phyloP scores from a whole-genome alignment of 2,797 vertebrate genomes.

The Tarsius wallacei region DNA sequence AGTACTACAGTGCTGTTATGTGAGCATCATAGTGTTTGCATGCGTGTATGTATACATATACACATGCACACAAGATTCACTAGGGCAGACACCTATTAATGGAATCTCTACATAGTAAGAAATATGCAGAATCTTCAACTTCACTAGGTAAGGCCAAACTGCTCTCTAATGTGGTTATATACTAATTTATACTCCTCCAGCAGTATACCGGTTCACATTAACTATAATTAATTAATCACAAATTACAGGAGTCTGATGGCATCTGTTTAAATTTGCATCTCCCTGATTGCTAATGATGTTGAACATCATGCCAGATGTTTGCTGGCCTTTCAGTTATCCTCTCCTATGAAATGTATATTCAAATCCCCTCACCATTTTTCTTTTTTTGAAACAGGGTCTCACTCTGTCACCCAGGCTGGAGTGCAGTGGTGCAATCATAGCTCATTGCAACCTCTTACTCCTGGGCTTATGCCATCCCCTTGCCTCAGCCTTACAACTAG shows the following conservation, averaged over 20 bases:
- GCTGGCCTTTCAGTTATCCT: not conserved
- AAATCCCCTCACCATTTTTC: not conserved
- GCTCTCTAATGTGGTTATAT: not conserved
- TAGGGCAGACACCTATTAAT: not conserved
- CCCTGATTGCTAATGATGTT: not conserved
- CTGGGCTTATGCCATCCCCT: no score
- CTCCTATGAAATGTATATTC: constrained; percentile 5
- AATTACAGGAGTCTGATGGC: not conserved
- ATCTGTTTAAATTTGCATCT: not conserved
- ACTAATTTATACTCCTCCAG: not conserved
- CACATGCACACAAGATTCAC: not conserved
- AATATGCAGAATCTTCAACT: not conserved
- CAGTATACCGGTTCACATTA: not conserved
- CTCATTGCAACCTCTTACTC: no score
- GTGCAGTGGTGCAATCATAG: no score
- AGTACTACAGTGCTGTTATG: not conserved
- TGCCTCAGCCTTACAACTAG: no score
- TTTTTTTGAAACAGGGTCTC: not conserved
- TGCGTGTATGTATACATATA: not conserved
- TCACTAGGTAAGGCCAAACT: not conserved
- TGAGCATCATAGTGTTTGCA: not conserved
- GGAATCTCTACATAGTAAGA: not conserved
- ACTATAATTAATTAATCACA: not conserved
- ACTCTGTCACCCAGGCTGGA: no score
- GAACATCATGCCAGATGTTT: not conserved